Evolutionary conservation across 2,113 vertebrate genomes (phyloP).

Genomic region (Syngnathus typhle): DNA sequence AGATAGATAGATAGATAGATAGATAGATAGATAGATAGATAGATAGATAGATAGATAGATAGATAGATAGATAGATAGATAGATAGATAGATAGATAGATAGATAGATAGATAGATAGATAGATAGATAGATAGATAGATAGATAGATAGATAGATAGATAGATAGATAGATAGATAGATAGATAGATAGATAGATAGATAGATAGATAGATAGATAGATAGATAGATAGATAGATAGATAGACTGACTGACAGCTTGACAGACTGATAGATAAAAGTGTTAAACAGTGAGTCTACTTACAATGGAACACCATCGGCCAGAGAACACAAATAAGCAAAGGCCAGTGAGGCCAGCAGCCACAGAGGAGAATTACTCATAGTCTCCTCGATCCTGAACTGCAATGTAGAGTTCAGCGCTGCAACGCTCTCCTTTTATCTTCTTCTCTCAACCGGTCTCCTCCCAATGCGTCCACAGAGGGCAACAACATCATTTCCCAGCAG

Average conservation of each 20-base stretch:
- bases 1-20: background rate
- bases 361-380: constrained; percentile 36
- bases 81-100: background rate
- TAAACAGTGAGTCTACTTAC: constrained; percentile 36
- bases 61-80: background rate
- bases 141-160: background rate
- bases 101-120: background rate
- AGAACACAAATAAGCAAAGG: constrained; percentile 25
- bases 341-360: constrained; percentile 50
- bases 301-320: constrained; percentile 27
- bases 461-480: background rate
- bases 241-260: background rate
- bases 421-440: constrained; percentile 33
- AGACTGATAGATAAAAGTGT: background rate
- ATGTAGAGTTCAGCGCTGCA: background rate
- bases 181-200: no score
- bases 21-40: background rate
- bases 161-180: no score
- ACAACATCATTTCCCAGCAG: constrained; percentile 34
- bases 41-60: background rate
- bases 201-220: background rate
- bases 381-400: constrained; percentile 7
- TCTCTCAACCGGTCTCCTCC: background rate
- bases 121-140: background rate
- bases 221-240: no score